These are phyloP conservation scores for Formica aserva DNA, from an alignment of 2,888 invertebrate genomes.

Conservation along the genomic window DNA sequence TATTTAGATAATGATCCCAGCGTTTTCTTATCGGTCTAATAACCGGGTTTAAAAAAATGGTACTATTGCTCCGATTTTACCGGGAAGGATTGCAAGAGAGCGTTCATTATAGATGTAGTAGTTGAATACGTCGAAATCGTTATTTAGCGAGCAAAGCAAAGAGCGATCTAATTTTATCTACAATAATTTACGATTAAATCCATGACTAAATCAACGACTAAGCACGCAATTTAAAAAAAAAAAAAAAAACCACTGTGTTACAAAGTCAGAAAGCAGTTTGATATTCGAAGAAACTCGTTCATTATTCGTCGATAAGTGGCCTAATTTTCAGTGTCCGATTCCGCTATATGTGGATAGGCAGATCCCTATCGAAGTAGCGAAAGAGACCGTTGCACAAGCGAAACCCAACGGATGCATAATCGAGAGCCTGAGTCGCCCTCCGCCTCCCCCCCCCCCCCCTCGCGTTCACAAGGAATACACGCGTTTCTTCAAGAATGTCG, in stretches of 20 bases:
- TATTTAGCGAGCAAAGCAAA: background rate
- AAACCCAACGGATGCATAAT: slow-evolving; percentile 74
- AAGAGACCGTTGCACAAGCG: slow-evolving; percentile 50
- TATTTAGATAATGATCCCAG: slow-evolving; percentile 44
- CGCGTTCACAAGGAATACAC: slow-evolving; percentile 55
- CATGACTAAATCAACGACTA: background rate
- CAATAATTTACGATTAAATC: background rate
- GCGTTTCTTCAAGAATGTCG: slow-evolving; percentile 74
- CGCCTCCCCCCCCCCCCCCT: slow-evolving; percentile 43
- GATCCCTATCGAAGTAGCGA: slow-evolving; percentile 28
- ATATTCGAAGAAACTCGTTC: background rate
- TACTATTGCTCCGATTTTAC: background rate
- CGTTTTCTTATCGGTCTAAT: slow-evolving; percentile 38
- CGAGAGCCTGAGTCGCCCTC: slow-evolving; percentile 48
- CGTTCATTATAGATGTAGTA: slow-evolving; percentile 4
- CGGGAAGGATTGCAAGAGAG: slow-evolving; percentile 21
- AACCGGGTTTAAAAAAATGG: slow-evolving; percentile 25
- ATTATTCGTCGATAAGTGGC: background rate
- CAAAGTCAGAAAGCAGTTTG: background rate
- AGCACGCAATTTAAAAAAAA: background rate
- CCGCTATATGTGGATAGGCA: background rate
- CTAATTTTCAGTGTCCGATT: background rate
- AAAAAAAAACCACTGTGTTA: background rate
- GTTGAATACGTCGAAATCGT: background rate
- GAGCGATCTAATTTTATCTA: background rate